Conservation (phyloP, 1,140 invertebrate species). For the Carposina sasakii region DNA sequence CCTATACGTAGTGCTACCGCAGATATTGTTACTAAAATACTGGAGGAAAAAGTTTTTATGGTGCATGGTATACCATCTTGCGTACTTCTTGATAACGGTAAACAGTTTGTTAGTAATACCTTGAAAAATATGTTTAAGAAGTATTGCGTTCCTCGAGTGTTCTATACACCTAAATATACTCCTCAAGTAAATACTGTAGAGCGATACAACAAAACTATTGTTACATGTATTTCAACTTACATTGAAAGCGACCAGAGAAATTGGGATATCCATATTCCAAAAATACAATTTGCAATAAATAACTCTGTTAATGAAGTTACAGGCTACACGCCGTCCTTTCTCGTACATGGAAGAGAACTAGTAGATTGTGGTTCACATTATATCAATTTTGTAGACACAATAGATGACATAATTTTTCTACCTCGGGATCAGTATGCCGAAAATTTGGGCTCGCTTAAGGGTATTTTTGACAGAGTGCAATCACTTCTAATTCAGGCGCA, state of each 20-base stretch:
- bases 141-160: neutral
- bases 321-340: constrained; percentile 18
- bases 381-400: neutral
- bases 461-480: constrained; percentile 20
- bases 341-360: constrained; percentile 19
- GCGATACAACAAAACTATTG: neutral
- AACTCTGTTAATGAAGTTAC: constrained; percentile 5
- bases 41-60: neutral
- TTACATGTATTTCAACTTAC: neutral
- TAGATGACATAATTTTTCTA: constrained; percentile 8
- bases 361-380: constrained; percentile 15
- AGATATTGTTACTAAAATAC: neutral
- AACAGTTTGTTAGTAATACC: neutral
- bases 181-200: neutral
- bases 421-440: constrained; percentile 19
- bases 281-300: neutral
- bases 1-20: neutral
- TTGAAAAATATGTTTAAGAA: neutral
- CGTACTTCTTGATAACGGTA: neutral
- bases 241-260: neutral
- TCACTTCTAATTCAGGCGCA: constrained; percentile 9
- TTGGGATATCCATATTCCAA: neutral
- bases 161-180: neutral
- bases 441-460: constrained; percentile 12
- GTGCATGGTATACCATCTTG: neutral